phyloP scores from a whole-genome alignment of 2,113 vertebrate genomes.

The Gambusia holbrooki region DNA sequence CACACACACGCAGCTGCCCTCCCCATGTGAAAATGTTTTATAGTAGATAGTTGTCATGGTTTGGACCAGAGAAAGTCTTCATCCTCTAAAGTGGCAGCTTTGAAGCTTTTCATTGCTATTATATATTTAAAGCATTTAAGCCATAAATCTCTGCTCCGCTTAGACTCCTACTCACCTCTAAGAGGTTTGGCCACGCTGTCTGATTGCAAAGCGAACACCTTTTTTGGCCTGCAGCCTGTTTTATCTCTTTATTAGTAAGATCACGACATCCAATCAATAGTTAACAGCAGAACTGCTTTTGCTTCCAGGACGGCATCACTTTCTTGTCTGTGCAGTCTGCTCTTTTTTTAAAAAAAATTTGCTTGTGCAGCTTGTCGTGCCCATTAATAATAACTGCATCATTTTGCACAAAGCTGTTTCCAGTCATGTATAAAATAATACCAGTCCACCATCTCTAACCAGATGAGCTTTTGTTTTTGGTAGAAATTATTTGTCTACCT shows the following conservation, averaged over 20 bases:
- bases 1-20: not conserved
- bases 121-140: conserved; percentile 63
- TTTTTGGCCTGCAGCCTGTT: conserved; percentile 55
- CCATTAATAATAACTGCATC: conserved; percentile 41
- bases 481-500: not conserved
- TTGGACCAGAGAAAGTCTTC: conserved; percentile 42
- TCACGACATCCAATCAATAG: conserved; percentile 57
- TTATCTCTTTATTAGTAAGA: conserved; percentile 62
- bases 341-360: conserved; percentile 18
- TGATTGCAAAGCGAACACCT: conserved; percentile 61
- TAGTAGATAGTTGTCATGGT: conserved; percentile 17
- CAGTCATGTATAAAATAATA: not conserved
- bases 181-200: conserved; percentile 45
- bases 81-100: conserved; percentile 47
- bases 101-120: conserved; percentile 52
- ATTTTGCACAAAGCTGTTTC: not conserved
- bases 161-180: conserved; percentile 39
- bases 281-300: conserved; percentile 39
- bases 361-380: conserved; percentile 40
- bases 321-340: conserved; percentile 16
- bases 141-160: conserved; percentile 45
- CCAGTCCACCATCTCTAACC: not conserved
- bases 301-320: conserved; percentile 22
- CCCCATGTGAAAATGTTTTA: conserved; percentile 37
- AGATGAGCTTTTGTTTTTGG: not conserved